phyloP scores from a whole-genome alignment of 2,888 invertebrate genomes.

The Sphinx pinastri region DNA sequence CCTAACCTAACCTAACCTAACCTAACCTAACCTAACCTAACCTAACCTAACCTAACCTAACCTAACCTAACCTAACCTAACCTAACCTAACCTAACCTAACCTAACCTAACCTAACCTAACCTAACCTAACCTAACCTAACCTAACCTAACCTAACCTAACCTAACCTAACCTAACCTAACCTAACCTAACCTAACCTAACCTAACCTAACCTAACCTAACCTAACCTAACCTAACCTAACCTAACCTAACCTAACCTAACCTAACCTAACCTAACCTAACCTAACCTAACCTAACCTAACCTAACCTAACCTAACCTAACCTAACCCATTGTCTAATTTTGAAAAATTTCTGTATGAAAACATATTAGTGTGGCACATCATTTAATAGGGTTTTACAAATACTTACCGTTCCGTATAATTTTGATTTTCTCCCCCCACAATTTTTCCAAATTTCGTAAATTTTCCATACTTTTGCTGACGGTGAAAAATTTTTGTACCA shows the following conservation, averaged over 20 bases:
- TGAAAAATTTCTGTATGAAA: too few relatives aligned
- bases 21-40: conserved; percentile 25
- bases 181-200: conserved; percentile 25
- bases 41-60: conserved; percentile 28
- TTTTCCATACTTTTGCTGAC: too few relatives aligned
- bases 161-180: conserved; percentile 27
- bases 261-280: conserved; percentile 1
- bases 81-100: conserved; percentile 1
- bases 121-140: conserved; percentile 6
- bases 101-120: too few relatives aligned
- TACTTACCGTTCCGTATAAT: too few relatives aligned
- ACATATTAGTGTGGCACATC: too few relatives aligned
- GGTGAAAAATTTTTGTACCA: too few relatives aligned
- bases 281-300: not conserved
- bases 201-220: conserved; percentile 6
- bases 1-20: not conserved
- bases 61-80: conserved; percentile 1
- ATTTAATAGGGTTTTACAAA: too few relatives aligned
- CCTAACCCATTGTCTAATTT: too few relatives aligned
- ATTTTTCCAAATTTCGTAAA: too few relatives aligned
- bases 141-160: conserved; percentile 16
- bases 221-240: too few relatives aligned
- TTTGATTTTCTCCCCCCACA: too few relatives aligned
- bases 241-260: not conserved
- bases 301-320: too few relatives aligned